phyloP scores from a whole-genome alignment of 2,888 invertebrate genomes.

The Synanthedon formicaeformis region DNA sequence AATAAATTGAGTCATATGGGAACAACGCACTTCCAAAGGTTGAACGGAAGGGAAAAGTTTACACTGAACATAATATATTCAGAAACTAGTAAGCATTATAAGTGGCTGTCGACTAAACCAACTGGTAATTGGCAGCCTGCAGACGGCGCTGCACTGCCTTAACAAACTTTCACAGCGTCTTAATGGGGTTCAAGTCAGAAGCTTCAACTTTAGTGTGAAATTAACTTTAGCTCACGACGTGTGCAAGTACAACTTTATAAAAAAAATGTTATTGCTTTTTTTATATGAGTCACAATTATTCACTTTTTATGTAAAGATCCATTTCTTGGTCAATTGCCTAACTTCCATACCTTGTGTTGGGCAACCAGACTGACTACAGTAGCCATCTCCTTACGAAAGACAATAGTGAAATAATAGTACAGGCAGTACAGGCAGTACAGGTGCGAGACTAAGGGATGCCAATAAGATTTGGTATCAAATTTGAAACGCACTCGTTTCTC shows the following conservation, averaged over 20 bases:
- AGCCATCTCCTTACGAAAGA: too few relatives aligned
- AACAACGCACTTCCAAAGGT: neutral
- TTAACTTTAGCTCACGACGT: neutral
- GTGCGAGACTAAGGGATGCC: too few relatives aligned
- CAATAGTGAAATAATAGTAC: too few relatives aligned
- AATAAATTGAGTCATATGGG: neutral
- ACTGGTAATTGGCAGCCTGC: constrained; percentile 11
- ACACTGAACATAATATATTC: neutral
- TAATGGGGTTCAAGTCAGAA: constrained; percentile 9
- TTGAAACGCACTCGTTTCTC: too few relatives aligned
- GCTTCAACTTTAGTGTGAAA: constrained; percentile 3
- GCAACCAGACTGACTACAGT: neutral
- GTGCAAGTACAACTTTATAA: neutral
- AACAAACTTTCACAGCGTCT: constrained; percentile 11
- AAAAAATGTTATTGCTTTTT: neutral
- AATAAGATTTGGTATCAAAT: too few relatives aligned
- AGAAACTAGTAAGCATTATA: neutral
- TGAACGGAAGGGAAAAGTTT: neutral
- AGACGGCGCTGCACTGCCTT: constrained; percentile 6
- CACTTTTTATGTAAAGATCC: neutral
- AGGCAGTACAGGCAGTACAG: too few relatives aligned
- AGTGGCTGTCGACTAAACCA: neutral
- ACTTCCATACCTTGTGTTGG: neutral
- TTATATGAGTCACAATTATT: neutral
- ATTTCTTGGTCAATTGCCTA: neutral